phyloP scores from a whole-genome alignment of 2,797 vertebrate genomes.

The Ctenopoma multispine region DNA sequence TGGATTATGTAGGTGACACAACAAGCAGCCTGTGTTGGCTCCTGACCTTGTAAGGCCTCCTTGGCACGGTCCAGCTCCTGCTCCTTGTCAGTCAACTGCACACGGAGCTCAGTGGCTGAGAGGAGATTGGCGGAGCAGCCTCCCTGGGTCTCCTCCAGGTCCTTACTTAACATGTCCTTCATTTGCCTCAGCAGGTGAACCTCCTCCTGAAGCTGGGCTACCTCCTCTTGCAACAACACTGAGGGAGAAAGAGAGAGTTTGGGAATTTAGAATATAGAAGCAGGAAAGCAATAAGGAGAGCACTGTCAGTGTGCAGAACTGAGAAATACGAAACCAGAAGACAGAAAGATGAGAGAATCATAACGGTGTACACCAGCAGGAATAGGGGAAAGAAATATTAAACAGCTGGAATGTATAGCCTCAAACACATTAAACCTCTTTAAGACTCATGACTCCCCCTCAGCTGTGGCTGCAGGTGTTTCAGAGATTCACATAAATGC shows the following conservation, averaged over 20 bases:
- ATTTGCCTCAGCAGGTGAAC: conserved; percentile 95
- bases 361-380: conserved; percentile 4
- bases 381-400: background rate
- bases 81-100: conserved; percentile 95
- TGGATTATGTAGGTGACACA: conserved; percentile 10
- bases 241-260: conserved; percentile 21
- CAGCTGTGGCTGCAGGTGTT: conserved; percentile 45
- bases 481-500: conserved; percentile 39
- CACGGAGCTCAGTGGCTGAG: conserved; percentile 93
- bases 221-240: conserved; percentile 90
- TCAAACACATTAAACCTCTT: conserved; percentile 25
- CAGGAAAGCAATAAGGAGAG: conserved; percentile 17
- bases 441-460: conserved; percentile 15
- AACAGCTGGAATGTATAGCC: conserved; percentile 14
- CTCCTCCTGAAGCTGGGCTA: conserved; percentile 95
- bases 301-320: background rate
- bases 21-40: conserved; percentile 4
- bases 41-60: conserved; percentile 94
- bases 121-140: conserved; percentile 91
- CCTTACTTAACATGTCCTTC: conserved; percentile 97
- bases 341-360: background rate
- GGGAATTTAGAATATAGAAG: conserved; percentile 27
- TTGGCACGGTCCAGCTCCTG: conserved; percentile 95
- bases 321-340: background rate
- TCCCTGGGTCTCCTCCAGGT: conserved; percentile 92